Conservation (phyloP, 2,888 invertebrate genomes). For the Eupithecia subumbrata region DNA sequence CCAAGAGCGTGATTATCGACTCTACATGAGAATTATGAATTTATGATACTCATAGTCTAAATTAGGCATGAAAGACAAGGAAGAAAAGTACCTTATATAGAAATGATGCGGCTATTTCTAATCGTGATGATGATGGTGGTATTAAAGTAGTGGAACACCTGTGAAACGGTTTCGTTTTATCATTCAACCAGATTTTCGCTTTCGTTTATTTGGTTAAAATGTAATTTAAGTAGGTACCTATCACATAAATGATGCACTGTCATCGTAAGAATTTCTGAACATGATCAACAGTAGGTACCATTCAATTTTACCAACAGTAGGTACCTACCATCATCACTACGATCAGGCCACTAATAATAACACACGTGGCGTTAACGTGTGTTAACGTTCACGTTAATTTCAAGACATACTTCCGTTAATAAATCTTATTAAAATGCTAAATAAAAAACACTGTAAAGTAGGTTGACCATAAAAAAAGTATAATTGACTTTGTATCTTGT, state of each 20-base stretch:
- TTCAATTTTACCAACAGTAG: no score
- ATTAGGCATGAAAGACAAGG: neutral
- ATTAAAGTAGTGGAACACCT: neutral
- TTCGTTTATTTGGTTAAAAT: no score
- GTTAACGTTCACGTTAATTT: neutral
- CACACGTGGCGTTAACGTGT: neutral
- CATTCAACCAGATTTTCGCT: no score
- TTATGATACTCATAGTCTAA: neutral
- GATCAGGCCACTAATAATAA: neutral
- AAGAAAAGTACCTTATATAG: neutral
- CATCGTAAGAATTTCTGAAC: no score
- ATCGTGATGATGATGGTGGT: neutral
- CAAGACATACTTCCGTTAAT: constrained; percentile 28
- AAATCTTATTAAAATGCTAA: constrained; percentile 33
- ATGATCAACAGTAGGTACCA: no score
- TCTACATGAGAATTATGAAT: constrained; percentile 9
- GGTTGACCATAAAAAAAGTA: constrained; percentile 43
- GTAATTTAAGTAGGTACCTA: no score
- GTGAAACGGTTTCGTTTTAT: neutral
- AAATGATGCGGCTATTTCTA: neutral
- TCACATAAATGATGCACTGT: no score
- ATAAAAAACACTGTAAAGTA: constrained; percentile 38
- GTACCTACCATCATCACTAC: neutral
- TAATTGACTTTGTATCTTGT: constrained; percentile 43
- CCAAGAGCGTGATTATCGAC: constrained; percentile 7